Percentiles rank a stretch among this genome's conserved stretches.
These are phyloP conservation scores for Orthosia incerta DNA, from an alignment of 2,888 invertebrate genomes.

Conservation along the genomic window DNA sequence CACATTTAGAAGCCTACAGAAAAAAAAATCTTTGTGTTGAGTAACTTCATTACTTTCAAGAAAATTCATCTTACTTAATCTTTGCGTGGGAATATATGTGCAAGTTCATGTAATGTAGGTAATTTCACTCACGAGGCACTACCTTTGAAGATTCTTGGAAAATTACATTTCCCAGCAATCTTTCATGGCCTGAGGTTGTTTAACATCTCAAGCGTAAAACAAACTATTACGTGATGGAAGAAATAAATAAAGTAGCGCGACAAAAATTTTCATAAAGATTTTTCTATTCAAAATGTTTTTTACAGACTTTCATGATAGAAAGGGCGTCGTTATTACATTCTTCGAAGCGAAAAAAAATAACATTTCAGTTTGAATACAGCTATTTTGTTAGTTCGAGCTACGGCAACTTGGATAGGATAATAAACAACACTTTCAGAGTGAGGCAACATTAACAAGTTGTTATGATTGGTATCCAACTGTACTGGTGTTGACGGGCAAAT, in stretches of 20 bases:
- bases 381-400: slow-evolving; percentile 37
- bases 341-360: slow-evolving; percentile 7
- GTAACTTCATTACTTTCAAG: background rate
- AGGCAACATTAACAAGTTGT: slow-evolving; percentile 36
- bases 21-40: background rate
- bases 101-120: slow-evolving; percentile 9
- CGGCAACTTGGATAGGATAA: slow-evolving; percentile 37
- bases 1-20: too few relatives aligned
- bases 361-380: slow-evolving; percentile 33
- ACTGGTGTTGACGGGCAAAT: slow-evolving; percentile 26
- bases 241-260: slow-evolving; percentile 18
- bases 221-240: slow-evolving; percentile 14
- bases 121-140: slow-evolving; percentile 8
- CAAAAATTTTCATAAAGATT: slow-evolving; percentile 20
- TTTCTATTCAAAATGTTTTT: slow-evolving; percentile 17
- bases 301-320: slow-evolving; percentile 16
- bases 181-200: slow-evolving; percentile 9
- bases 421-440: slow-evolving; percentile 43
- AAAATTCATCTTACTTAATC: slow-evolving; percentile 26
- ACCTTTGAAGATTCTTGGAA: slow-evolving; percentile 3
- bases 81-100: slow-evolving; percentile 2
- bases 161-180: slow-evolving; percentile 40
- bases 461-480: slow-evolving; percentile 25
- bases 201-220: slow-evolving; percentile 12
- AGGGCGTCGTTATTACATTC: slow-evolving; percentile 30